These are phyloP conservation scores for Plusia festucae DNA, from an alignment of 2,888 invertebrate genomes.

Conservation along the genomic window DNA sequence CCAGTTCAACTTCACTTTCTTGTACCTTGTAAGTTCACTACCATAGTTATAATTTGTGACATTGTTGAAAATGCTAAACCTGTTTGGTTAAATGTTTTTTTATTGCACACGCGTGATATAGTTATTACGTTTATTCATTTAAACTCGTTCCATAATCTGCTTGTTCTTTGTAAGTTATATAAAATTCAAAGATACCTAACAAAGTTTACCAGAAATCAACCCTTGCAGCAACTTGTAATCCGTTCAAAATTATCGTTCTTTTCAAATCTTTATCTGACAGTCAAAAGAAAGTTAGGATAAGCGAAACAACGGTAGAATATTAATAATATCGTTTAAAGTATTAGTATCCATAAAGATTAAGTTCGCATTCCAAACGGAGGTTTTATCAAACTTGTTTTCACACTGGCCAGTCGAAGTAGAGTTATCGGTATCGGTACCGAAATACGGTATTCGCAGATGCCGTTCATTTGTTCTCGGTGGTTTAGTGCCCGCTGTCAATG, in stretches of 20 bases:
- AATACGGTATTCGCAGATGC: constrained; percentile 50
- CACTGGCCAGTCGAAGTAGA: constrained; percentile 25
- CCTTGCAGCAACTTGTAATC: background rate
- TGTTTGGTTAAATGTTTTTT: constrained; percentile 23
- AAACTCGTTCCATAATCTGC: background rate
- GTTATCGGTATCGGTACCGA: constrained; percentile 42
- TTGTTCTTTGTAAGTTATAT: background rate
- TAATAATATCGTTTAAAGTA: constrained; percentile 8
- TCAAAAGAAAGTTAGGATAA: background rate
- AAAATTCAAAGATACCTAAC: too few relatives aligned
- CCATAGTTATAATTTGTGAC: constrained; percentile 23
- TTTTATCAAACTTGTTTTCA: constrained; percentile 38
- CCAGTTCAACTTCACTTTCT: constrained; percentile 56
- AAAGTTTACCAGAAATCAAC: too few relatives aligned
- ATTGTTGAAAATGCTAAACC: constrained; percentile 34
- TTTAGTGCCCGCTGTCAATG: constrained; percentile 24
- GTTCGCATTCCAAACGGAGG: constrained; percentile 31
- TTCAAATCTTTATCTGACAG: background rate
- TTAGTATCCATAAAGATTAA: constrained; percentile 12
- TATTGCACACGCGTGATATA: constrained; percentile 13
- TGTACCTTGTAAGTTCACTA: constrained; percentile 49
- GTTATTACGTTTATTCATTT: background rate
- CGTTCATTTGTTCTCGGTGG: constrained; percentile 55
- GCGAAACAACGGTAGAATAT: background rate
- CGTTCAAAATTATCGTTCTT: background rate